Conservation (phyloP, 2,113 vertebrate species). For the Nycticebus coucang region DNA sequence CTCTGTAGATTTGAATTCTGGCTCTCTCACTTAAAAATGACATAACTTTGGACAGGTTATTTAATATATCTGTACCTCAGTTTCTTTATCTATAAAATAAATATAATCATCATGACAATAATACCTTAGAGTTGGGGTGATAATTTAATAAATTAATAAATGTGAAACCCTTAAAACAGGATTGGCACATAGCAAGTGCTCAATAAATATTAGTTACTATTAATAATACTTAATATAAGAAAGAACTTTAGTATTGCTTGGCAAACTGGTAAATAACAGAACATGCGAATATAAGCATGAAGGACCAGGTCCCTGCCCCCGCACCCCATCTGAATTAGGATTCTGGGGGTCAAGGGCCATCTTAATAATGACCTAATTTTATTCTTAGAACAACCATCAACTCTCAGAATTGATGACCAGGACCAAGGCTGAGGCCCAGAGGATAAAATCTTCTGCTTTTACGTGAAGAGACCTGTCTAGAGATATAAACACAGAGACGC, state of each 20-base stretch:
- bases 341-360: neutral
- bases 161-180: neutral
- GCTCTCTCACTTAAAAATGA: neutral
- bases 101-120: conserved; percentile 4
- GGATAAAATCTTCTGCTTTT: neutral
- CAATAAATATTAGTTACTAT: neutral
- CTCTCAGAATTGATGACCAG: neutral
- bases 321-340: neutral
- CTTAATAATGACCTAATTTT: neutral
- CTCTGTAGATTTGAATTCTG: neutral
- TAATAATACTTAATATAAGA: neutral
- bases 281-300: neutral
- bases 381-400: neutral
- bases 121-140: neutral
- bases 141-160: conserved; percentile 5
- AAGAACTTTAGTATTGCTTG: neutral
- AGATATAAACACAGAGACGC: neutral
- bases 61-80: conserved; percentile 25
- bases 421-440: neutral
- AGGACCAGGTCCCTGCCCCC: neutral
- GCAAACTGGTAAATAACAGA: neutral
- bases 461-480: neutral
- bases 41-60: neutral
- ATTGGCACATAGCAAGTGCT: neutral
- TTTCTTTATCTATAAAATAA: conserved; percentile 19